These are phyloP conservation scores for Sminthurides bifidus DNA, from an alignment of 1,140 invertebrate genomes.

Conservation along the genomic window DNA sequence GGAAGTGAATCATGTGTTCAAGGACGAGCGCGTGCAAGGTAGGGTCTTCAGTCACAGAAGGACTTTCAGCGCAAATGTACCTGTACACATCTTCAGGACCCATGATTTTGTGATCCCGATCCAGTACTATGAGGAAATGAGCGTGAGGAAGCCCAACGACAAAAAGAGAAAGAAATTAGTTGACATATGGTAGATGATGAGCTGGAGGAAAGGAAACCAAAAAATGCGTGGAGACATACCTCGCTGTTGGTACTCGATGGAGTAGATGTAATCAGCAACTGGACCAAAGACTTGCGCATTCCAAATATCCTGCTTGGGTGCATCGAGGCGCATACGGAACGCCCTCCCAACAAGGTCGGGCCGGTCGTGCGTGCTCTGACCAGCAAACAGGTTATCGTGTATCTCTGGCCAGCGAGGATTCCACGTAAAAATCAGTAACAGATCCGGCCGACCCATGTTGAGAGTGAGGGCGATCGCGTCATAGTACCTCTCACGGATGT, in stretches of 20 bases:
- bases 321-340: constrained; percentile 39
- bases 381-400: constrained; percentile 22
- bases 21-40: constrained; percentile 2
- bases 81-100: constrained; percentile 26
- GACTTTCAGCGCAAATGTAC: constrained; percentile 27
- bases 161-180: no score
- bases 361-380: constrained; percentile 34
- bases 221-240: no score
- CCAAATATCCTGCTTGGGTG: constrained; percentile 31
- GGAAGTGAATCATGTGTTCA: constrained; percentile 15
- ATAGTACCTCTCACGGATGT: constrained; percentile 35
- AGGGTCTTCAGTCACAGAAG: constrained; percentile 22
- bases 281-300: constrained; percentile 30
- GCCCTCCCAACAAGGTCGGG: constrained; percentile 40
- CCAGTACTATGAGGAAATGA: constrained; percentile 33
- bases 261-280: constrained; percentile 22
- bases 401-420: constrained; percentile 40
- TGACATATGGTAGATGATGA: no score
- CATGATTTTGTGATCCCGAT: constrained; percentile 17
- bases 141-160: constrained; percentile 36
- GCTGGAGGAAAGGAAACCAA: no score
- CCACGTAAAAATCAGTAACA: constrained; percentile 41
- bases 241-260: no score
- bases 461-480: constrained; percentile 38
- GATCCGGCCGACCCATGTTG: constrained; percentile 36